A percentile compares a stretch with the other conserved stretches of the same genome.
These are phyloP conservation scores for Papio anubis DNA, from an alignment of 2,113 vertebrate species.

Conservation along the genomic window DNA sequence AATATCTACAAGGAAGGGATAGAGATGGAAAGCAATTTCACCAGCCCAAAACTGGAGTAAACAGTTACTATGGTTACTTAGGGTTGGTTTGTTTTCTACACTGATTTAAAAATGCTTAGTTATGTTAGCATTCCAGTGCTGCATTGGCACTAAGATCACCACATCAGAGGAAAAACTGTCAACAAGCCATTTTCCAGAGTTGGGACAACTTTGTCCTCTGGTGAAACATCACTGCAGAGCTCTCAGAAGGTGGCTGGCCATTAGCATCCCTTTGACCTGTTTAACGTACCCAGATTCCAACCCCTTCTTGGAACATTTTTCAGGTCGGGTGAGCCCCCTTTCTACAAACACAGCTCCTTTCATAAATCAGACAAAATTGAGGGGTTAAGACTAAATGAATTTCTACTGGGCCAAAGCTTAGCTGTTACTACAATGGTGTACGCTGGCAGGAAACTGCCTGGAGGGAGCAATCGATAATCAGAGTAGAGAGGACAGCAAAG, in stretches of 20 bases:
- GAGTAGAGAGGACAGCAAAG: not conserved
- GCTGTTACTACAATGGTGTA: conserved; percentile 21
- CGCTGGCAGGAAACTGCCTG: conserved; percentile 32
- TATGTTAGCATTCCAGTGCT: not conserved
- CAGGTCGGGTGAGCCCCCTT: not conserved
- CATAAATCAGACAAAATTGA: conserved; percentile 49
- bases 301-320: not conserved
- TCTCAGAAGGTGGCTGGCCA: not conserved
- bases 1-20: not conserved
- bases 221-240: not conserved
- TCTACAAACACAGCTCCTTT: conserved; percentile 6
- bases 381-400: conserved; percentile 32
- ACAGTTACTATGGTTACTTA: not conserved
- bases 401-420: not conserved
- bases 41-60: not conserved
- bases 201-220: not conserved
- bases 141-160: not conserved
- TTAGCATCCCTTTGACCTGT: not conserved
- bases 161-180: not conserved
- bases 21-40: conserved; percentile 10
- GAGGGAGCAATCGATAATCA: conserved; percentile 31
- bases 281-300: conserved; percentile 3
- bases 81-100: not conserved
- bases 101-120: not conserved
- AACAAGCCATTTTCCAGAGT: not conserved